Base-by-base conservation (phyloP, 1,140 invertebrate species). In the Habropoda laboriosa region DNA sequence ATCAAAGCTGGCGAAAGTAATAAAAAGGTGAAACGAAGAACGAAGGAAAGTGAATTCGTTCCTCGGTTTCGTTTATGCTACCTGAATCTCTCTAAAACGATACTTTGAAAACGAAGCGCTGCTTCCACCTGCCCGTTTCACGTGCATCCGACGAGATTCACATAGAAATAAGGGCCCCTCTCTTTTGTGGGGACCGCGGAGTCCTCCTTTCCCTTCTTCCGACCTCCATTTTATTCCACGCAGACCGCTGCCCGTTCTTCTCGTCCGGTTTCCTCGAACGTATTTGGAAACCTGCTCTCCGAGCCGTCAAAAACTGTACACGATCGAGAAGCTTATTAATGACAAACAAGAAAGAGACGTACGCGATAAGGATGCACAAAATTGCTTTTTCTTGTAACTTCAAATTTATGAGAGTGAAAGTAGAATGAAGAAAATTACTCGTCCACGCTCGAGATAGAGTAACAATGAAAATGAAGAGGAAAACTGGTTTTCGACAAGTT, bases 41-140 rank as follows among this genome's bases (percentile, higher is more conserved):
- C 13, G 53, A 27, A 13, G 10, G 66, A 21, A 18, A 58, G 47
- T 55, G 38, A 71, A 71, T 13, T 71, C 27, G 38, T 27, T 30
- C 16, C 53, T 42, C 38, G 42, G 40, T 40, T 47, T 21, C 40
- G 53, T 42, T 42, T n/a, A 55, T 61, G 7, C 55, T 32, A 32
- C 38, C 70, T 47, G 55, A 73, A 73, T 45, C 55, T 8, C 7
- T n/a, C 70, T 40, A 27, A 51, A 55, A 64, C 57, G 60, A 75
- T 75, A 53, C 35, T 75, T 66, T n/a, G 42, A 27, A 74, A 51
- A 47, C 45, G 42, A 30, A 18, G 7, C 32, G 10, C 30, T 3
- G n/a, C 24, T 12, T 66, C 27, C 70, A 73, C 72, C 72, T 75
- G 72, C 60, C 18, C 45, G 45, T 66, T 40, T 75, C 58, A 53